These are phyloP conservation scores for Eurystomus glaucurus DNA, from an alignment of 2,797 vertebrate species.

Conservation along the genomic window DNA sequence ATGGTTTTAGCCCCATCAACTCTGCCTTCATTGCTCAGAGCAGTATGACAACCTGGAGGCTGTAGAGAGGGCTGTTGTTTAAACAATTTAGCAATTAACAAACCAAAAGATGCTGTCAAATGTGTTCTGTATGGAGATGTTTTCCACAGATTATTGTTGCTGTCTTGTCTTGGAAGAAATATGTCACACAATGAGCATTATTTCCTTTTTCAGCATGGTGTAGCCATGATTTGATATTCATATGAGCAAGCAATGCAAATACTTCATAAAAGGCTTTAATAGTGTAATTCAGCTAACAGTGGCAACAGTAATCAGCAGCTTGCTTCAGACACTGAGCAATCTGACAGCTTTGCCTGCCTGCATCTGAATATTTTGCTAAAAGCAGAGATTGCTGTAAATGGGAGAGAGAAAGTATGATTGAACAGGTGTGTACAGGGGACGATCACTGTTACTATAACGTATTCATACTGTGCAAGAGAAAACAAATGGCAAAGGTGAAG, in stretches of 20 bases:
- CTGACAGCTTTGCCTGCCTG: slow-evolving; percentile 60
- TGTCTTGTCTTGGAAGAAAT: slow-evolving; percentile 41
- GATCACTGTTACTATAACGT: fast-evolving
- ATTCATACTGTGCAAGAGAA: not conserved
- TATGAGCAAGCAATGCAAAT: slow-evolving; percentile 53
- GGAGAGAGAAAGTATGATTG: not conserved
- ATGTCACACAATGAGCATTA: not conserved
- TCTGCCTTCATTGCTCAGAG: not conserved
- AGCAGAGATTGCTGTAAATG: slow-evolving; percentile 46
- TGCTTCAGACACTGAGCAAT: slow-evolving; percentile 53
- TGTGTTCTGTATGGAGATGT: slow-evolving; percentile 6
- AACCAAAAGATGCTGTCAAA: slow-evolving; percentile 6
- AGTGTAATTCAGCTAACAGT: slow-evolving; percentile 53
- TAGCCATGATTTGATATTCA: slow-evolving; percentile 56
- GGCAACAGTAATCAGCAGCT: slow-evolving; percentile 58
- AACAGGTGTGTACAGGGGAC: not conserved
- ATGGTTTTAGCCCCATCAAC: not conserved
- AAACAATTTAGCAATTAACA: slow-evolving; percentile 59
- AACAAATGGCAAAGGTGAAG: slow-evolving; percentile 42
- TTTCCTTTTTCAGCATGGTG: not conserved
- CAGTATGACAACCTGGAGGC: not conserved
- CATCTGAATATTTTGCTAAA: slow-evolving; percentile 65
- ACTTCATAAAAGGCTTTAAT: slow-evolving; percentile 58
- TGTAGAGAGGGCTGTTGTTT: not conserved
- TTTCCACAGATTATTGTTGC: slow-evolving; percentile 1